Conservation (phyloP, 2,888 invertebrate genomes). For the Cantharis lateralis region DNA sequence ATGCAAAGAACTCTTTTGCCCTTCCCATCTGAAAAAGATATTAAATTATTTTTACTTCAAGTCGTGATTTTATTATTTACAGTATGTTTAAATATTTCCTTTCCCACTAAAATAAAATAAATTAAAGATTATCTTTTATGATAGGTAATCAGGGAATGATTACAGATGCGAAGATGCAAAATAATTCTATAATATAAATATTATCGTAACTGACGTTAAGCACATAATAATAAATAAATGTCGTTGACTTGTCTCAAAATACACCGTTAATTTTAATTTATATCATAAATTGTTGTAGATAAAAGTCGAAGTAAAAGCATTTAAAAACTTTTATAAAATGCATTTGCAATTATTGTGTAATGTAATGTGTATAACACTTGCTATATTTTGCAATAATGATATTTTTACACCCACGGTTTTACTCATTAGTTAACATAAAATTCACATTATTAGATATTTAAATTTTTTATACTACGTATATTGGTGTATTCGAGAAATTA, state of each 20-base stretch:
- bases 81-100: not conserved
- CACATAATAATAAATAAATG: conserved; percentile 19
- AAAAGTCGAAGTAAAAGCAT: conserved; percentile 13
- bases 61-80: too few species aligned
- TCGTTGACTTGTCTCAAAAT: conserved; percentile 13
- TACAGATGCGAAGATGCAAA: not conserved
- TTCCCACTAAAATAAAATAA: not conserved
- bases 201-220: conserved; percentile 9
- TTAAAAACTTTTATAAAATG: conserved; percentile 9
- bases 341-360: conserved; percentile 14
- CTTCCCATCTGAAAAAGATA: too few species aligned
- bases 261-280: conserved; percentile 17
- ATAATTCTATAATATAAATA: not conserved
- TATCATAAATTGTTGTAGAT: conserved; percentile 8
- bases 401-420: conserved; percentile 5
- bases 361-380: conserved; percentile 10
- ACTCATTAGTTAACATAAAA: not conserved
- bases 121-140: not conserved
- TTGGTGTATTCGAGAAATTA: not conserved
- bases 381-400: conserved; percentile 8
- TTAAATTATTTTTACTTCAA: too few species aligned
- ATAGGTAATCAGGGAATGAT: not conserved
- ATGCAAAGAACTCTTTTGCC: too few species aligned
- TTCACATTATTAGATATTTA: not conserved
- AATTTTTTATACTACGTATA: not conserved